Evolutionary conservation across 2,113 vertebrate genomes (phyloP), one percentile per base, ranked within the genome.

Genomic region (Prochilodus magdalenae): DNA sequence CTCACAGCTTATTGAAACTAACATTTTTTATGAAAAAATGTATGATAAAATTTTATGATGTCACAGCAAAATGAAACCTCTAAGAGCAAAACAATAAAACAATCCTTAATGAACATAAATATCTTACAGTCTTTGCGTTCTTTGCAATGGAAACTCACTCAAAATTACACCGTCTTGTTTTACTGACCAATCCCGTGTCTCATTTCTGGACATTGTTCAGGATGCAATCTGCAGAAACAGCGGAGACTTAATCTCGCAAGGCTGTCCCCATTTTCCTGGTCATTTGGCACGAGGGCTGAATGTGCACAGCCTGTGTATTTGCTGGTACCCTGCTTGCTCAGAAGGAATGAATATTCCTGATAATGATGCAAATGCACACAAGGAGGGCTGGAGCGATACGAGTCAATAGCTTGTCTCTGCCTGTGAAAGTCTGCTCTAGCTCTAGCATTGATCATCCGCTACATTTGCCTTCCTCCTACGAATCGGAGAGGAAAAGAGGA

Each of bases 361-460:
- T 53, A 70, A 70, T n/a, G 44, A 74, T 53, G 71, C 57, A 65
- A 74, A 81, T 40, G 70, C 59, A 63, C 47, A 36, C 18, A 44
- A 11, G 79, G 44, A 73, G 63, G 59, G 71, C 44, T 36, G 72
- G 33, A 12, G 16, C 24, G 71, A 47, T 55, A 20, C 1, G 71
- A 81, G 60, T 81, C 79, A 73, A 81, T 65, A 81, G 59, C 59
- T 57, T 24, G 47, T 81, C 79, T 81, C 79, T 60, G 57, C 59
- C 79, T 65, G 20, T 18, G 60, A 74, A 71, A 81, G 57, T 65
- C 55, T 73, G 63, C 30, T 29, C 69, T 70, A 29, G 40, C 57
- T 72, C 67, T 29, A 65, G 67, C 73, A 75, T 76, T 78, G 82
- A 79, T 86, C 75, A 84, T 77, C 69, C 49, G 69, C 72, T 70